Percentiles rank a stretch among this genome's conserved stretches.
phyloP scores from a whole-genome alignment of 1,140 invertebrate genomes.

The Chironomus tepperi region DNA sequence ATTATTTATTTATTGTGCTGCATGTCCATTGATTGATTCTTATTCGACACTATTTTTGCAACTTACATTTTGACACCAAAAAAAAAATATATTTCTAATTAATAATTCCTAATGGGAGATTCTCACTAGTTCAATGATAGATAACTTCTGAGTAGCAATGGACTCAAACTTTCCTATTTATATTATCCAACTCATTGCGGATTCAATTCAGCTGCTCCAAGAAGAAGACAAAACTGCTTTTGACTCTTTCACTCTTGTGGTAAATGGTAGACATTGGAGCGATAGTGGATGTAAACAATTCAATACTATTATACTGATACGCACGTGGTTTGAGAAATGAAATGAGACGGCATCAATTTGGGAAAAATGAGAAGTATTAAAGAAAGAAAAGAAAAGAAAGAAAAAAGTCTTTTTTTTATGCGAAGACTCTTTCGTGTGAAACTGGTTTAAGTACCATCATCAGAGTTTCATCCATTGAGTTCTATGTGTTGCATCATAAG shows the following conservation, averaged over 20 bases:
- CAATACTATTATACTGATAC: background rate
- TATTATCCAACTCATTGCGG: background rate
- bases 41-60: too few species aligned
- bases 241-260: slow-evolving; percentile 1
- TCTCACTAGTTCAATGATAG: slow-evolving; percentile 9
- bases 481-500: background rate
- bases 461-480: too few species aligned
- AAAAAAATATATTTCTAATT: too few species aligned
- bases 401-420: too few species aligned
- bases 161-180: background rate
- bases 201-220: slow-evolving; percentile 9
- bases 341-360: background rate
- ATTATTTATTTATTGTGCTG: too few species aligned
- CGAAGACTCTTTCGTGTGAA: too few species aligned
- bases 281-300: slow-evolving; percentile 10
- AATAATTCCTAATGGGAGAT: background rate
- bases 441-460: too few species aligned
- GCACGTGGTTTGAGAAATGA: slow-evolving; percentile 17
- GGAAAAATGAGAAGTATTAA: background rate
- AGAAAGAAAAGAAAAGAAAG: background rate
- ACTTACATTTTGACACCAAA: too few species aligned
- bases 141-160: background rate
- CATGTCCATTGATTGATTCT: too few species aligned
- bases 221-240: slow-evolving; percentile 8
- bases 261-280: background rate